These are phyloP conservation scores for Lordiphosa stackelbergi DNA, from an alignment of 1,140 invertebrate species.

Conservation along the genomic window DNA sequence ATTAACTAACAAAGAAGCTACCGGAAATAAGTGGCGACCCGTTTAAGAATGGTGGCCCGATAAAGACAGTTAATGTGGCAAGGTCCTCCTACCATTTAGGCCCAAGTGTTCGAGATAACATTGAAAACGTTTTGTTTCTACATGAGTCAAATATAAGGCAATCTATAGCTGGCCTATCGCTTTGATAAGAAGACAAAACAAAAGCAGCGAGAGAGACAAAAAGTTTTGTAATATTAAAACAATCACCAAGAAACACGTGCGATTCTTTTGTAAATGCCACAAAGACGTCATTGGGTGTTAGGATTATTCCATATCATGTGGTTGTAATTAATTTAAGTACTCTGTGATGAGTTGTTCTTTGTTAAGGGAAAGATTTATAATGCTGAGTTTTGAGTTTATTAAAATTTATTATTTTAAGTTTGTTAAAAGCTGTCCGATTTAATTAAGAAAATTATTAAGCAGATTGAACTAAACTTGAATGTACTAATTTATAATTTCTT, in stretches of 20 bases:
- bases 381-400: no score
- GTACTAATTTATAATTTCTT: no score
- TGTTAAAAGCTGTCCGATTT: no score
- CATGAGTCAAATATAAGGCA: constrained; percentile 34
- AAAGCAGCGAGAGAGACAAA: neutral
- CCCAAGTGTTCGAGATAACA: constrained; percentile 47
- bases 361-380: no score
- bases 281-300: no score
- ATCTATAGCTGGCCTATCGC: constrained; percentile 37
- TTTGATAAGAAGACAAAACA: constrained; percentile 1
- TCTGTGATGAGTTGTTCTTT: no score
- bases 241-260: neutral
- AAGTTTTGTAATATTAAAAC: constrained; percentile 10
- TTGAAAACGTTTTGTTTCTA: constrained; percentile 9
- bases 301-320: no score
- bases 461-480: no score
- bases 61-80: constrained; percentile 34
- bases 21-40: constrained; percentile 48
- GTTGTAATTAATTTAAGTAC: no score
- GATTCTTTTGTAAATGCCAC: no score
- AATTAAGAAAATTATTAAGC: no score
- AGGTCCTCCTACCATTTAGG: constrained; percentile 22
- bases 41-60: constrained; percentile 23
- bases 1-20: constrained; percentile 14
- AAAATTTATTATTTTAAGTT: no score